Conservation (phyloP, 2,888 invertebrate genomes). For the Linnaemya vulpina region DNA sequence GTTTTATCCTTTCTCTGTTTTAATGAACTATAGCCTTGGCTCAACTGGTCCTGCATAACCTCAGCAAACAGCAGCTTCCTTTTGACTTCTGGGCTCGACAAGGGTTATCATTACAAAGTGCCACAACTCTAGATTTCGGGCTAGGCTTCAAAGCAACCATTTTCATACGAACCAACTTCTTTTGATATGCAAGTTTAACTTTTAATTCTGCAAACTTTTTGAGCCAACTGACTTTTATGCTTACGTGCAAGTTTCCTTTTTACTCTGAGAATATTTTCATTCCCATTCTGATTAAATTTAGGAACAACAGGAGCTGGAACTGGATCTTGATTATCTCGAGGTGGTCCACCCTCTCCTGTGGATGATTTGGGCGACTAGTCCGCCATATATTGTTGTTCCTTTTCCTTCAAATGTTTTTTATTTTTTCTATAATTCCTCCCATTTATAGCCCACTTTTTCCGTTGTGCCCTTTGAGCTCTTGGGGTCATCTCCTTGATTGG, state of each 20-base stretch:
- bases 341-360: slow-evolving; percentile 1
- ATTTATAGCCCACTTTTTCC: slow-evolving; percentile 4
- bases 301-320: not conserved
- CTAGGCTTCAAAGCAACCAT: slow-evolving; percentile 28
- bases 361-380: slow-evolving; percentile 7
- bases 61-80: slow-evolving; percentile 24
- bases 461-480: slow-evolving; percentile 6
- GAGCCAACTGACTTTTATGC: slow-evolving; percentile 3
- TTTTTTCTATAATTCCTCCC: not conserved
- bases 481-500: slow-evolving; percentile 6
- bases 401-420: slow-evolving; percentile 1
- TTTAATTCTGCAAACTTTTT: too few species aligned
- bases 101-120: slow-evolving; percentile 25
- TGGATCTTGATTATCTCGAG: not conserved
- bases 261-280: not conserved
- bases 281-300: not conserved
- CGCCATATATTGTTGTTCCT: slow-evolving; percentile 9
- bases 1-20: slow-evolving; percentile 31
- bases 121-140: slow-evolving; percentile 33
- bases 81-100: slow-evolving; percentile 20
- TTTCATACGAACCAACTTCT: slow-evolving; percentile 34
- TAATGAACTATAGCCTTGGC: slow-evolving; percentile 28
- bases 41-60: slow-evolving; percentile 34
- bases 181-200: slow-evolving; percentile 1
- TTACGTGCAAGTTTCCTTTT: slow-evolving; percentile 5